Conservation (phyloP, 2,888 invertebrate species). For the Ormyrus rosae region DNA sequence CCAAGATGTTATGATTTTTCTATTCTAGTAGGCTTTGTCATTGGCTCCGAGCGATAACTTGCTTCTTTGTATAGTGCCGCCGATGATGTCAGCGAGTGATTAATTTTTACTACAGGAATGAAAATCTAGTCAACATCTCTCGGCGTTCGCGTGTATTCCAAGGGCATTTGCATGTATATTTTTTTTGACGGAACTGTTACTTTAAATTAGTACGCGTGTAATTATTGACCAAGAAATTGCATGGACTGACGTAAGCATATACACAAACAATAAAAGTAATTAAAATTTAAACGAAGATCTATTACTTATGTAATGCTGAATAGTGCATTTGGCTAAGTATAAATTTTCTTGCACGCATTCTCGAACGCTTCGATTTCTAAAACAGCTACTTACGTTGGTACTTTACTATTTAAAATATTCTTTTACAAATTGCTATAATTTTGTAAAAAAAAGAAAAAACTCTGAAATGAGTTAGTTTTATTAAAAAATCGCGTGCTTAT, state of each 20-base stretch:
- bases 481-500: too few relatives aligned
- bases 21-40: constrained; percentile 12
- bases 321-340: not conserved
- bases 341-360: too few relatives aligned
- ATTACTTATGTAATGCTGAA: too few relatives aligned
- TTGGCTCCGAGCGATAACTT: constrained; percentile 2
- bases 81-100: constrained; percentile 37
- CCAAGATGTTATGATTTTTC: constrained; percentile 21
- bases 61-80: not conserved
- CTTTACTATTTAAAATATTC: too few relatives aligned
- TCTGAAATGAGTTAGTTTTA: too few relatives aligned
- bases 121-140: constrained; percentile 32
- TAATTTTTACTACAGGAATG: constrained; percentile 29
- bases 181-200: constrained; percentile 17
- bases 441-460: too few relatives aligned
- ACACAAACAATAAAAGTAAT: not conserved
- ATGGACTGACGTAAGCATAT: not conserved
- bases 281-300: not conserved
- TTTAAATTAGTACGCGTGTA: too few relatives aligned
- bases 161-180: constrained; percentile 22
- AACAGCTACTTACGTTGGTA: too few relatives aligned
- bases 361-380: too few relatives aligned
- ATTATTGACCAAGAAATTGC: too few relatives aligned
- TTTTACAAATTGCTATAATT: too few relatives aligned
- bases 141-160: constrained; percentile 18